Evolutionary conservation across 2,797 vertebrate species (phyloP).

Genomic region (Karalla daura): DNA sequence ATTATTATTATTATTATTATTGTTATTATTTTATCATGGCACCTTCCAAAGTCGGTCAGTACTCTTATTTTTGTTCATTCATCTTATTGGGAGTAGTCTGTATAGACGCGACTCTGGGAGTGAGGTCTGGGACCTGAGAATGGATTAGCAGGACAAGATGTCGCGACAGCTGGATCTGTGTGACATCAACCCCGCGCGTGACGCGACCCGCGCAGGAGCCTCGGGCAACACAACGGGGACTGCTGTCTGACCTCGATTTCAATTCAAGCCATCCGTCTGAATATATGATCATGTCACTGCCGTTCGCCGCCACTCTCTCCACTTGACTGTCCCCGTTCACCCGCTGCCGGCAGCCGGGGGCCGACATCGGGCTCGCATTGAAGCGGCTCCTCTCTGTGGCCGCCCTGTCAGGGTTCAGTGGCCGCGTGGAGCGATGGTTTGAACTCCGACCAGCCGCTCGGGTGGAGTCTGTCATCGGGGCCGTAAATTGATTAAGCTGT

Average conservation of each 20-base stretch:
- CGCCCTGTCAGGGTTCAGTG: not conserved
- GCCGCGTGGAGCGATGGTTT: not conserved
- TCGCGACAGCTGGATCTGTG: not conserved
- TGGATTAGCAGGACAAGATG: constrained; percentile 4
- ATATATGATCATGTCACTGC: no score
- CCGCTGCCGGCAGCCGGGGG: no score
- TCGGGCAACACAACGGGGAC: no score
- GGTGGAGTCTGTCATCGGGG: constrained; percentile 22
- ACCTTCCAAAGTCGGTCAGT: no score
- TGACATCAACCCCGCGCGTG: no score
- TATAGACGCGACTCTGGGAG: not conserved
- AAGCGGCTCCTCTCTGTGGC: not conserved
- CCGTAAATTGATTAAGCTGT: constrained; percentile 43
- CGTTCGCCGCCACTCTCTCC: no score
- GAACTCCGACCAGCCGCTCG: constrained; percentile 29
- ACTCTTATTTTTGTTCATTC: no score
- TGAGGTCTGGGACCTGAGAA: not conserved
- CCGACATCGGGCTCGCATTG: not conserved
- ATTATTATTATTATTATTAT: no score
- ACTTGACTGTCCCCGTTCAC: no score
- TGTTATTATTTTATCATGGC: no score
- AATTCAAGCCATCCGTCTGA: constrained; percentile 44
- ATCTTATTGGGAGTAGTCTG: no score
- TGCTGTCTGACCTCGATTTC: constrained; percentile 53
- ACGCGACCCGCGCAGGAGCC: no score